phyloP scores from a whole-genome alignment of 2,888 invertebrate genomes.

The Linnaemya tessellans region DNA sequence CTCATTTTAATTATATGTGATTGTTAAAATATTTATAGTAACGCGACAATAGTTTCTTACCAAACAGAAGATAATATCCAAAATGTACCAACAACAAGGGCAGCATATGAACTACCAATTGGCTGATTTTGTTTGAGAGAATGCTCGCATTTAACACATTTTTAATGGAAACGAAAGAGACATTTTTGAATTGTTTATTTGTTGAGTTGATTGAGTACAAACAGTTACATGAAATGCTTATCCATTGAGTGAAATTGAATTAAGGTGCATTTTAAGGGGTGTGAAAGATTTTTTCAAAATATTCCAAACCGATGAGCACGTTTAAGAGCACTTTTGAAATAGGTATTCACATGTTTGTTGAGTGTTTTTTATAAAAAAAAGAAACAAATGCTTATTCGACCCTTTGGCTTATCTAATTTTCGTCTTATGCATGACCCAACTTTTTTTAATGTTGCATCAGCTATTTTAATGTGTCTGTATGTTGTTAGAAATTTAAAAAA shows the following conservation, averaged over 20 bases:
- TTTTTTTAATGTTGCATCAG: conserved; percentile 25
- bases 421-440: neutral
- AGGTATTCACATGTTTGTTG: neutral
- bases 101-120: neutral
- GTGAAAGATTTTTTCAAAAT: neutral
- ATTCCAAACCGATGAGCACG: neutral
- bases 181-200: conserved; percentile 17
- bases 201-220: conserved; percentile 47
- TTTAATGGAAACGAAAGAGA: neutral
- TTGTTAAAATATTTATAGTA: conserved; percentile 29
- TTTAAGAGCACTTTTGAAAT: no score
- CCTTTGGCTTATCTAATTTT: neutral
- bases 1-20: neutral
- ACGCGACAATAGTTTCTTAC: conserved; percentile 39
- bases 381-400: neutral
- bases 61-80: conserved; percentile 21
- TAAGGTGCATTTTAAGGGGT: conserved; percentile 4
- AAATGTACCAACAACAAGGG: conserved; percentile 30
- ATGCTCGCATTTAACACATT: neutral
- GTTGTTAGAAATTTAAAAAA: neutral
- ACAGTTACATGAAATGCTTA: neutral
- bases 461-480: neutral
- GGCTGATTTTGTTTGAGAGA: neutral
- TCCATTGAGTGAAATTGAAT: neutral
- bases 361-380: neutral